Conservation (phyloP, 2,797 vertebrate species). For the Cottoperca gobio region DNA sequence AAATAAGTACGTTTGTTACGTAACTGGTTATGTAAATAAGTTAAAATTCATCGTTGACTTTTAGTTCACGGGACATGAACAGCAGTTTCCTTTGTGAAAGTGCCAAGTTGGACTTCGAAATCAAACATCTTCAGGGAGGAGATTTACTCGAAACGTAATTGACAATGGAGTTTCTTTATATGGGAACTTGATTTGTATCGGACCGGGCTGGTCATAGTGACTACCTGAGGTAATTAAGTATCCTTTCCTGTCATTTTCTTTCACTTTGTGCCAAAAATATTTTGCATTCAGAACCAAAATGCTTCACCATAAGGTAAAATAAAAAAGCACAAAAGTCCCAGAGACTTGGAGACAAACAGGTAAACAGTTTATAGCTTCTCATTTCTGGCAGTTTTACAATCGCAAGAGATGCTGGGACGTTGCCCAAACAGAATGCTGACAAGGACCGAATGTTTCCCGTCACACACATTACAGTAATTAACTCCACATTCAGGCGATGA, state of each 20-base stretch:
- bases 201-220: too few relatives aligned
- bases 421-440: constrained; percentile 63
- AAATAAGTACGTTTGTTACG: too few relatives aligned
- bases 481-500: constrained; percentile 51
- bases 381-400: not conserved
- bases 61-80: too few relatives aligned
- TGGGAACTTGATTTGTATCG: too few relatives aligned
- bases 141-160: too few relatives aligned
- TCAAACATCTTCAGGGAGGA: too few relatives aligned
- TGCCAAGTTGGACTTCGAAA: too few relatives aligned
- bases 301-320: not conserved
- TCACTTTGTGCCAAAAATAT: not conserved
- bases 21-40: too few relatives aligned
- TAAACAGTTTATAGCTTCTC: not conserved
- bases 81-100: too few relatives aligned
- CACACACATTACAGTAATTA: constrained; percentile 63
- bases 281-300: not conserved
- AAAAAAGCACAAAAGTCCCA: not conserved
- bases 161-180: too few relatives aligned
- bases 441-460: constrained; percentile 42
- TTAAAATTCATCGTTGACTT: too few relatives aligned
- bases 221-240: not conserved
- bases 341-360: not conserved
- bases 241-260: not conserved
- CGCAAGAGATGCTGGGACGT: constrained; percentile 23